Conservation (phyloP, 2,113 vertebrate genomes). For the Cyprinodon tularosa region DNA sequence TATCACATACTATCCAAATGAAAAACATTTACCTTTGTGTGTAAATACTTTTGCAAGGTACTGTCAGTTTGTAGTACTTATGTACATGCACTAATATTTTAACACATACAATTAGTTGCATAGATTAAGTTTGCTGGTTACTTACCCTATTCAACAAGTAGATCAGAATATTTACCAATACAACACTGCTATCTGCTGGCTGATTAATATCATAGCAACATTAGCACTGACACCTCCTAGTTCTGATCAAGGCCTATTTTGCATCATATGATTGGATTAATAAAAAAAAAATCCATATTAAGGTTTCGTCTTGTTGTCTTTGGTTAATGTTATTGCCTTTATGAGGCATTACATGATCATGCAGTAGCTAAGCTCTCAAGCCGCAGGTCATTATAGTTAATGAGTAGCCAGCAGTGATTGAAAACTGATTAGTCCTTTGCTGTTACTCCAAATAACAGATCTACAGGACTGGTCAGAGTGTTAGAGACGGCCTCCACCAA, state of each 20-base stretch:
- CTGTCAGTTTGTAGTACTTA: background rate
- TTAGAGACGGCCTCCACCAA: slow-evolving; percentile 57
- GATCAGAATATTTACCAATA: background rate
- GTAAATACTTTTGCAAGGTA: background rate
- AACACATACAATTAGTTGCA: background rate
- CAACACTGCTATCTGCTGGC: slow-evolving; percentile 55
- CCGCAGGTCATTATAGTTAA: slow-evolving; percentile 10
- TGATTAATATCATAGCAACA: slow-evolving; percentile 16
- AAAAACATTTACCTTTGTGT: background rate
- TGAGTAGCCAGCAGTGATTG: slow-evolving; percentile 3
- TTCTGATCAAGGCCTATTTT: background rate
- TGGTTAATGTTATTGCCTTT: background rate
- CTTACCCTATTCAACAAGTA: slow-evolving; percentile 10
- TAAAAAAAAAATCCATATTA: slow-evolving; percentile 1
- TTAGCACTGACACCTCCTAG: background rate
- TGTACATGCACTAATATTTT: background rate
- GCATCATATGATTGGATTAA: background rate
- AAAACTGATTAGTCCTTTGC: slow-evolving; percentile 22
- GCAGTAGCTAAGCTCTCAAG: background rate
- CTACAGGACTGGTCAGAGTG: slow-evolving; percentile 26
- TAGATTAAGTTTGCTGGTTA: background rate
- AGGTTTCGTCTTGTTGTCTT: background rate
- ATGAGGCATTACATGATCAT: background rate
- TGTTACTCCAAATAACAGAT: slow-evolving; percentile 12
- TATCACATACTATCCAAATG: no score